Conservation (phyloP, 2,888 invertebrate species). For the Eristalinus sepulchralis region DNA sequence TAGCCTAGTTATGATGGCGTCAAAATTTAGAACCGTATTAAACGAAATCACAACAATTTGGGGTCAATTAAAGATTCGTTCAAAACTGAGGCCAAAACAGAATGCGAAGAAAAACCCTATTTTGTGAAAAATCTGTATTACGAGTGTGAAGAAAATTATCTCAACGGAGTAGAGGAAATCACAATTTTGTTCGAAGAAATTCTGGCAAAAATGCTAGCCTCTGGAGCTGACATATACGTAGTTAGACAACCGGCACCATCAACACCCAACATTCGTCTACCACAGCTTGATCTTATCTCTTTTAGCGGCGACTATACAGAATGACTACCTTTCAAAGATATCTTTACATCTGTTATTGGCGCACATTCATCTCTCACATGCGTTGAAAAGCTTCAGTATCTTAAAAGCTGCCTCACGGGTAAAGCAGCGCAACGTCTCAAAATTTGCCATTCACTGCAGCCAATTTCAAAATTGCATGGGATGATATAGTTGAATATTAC, state of each 20-base stretch:
- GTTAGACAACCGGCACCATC: too few relatives aligned
- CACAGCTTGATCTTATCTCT: not conserved
- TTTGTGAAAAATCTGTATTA: conserved; percentile 1
- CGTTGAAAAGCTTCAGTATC: conserved; percentile 25
- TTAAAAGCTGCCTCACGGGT: conserved; percentile 17
- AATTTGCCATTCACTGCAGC: conserved; percentile 30
- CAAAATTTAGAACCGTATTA: not conserved
- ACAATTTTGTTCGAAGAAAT: conserved; percentile 3
- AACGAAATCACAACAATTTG: not conserved
- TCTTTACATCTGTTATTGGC: not conserved
- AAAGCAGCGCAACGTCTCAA: conserved; percentile 24
- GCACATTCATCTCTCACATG: not conserved
- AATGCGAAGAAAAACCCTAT: conserved; percentile 13
- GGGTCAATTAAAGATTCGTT: conserved; percentile 9
- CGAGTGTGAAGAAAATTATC: conserved; percentile 21
- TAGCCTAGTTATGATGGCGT: not conserved
- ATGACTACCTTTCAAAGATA: conserved; percentile 29
- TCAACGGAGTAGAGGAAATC: conserved; percentile 11
- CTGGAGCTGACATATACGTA: too few relatives aligned
- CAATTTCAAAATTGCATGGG: conserved; percentile 32
- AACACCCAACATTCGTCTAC: too few relatives aligned
- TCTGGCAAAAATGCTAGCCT: not conserved
- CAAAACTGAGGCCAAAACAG: not conserved
- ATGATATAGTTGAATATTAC: conserved; percentile 34
- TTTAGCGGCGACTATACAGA: conserved; percentile 27